These are phyloP conservation scores for Oligia latruncula DNA, from an alignment of 2,888 invertebrate species.

Conservation along the genomic window DNA sequence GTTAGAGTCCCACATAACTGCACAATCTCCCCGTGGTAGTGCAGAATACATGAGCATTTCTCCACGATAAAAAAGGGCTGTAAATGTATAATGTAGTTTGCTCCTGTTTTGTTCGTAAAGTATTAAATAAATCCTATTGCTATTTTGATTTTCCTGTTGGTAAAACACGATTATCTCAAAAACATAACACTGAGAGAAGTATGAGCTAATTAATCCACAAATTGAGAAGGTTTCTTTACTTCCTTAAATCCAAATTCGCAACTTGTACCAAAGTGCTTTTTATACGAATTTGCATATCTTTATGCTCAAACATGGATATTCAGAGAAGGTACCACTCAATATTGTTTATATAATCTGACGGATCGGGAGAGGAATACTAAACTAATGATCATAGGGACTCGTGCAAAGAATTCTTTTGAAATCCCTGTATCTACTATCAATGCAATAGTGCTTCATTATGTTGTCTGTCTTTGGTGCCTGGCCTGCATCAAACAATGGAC, in stretches of 20 bases:
- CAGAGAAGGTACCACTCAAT: slow-evolving; percentile 15
- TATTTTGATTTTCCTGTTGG: neutral
- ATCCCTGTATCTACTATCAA: too few relatives aligned
- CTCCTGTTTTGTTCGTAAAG: too few relatives aligned
- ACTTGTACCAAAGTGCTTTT: slow-evolving; percentile 26
- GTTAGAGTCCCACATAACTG: too few relatives aligned
- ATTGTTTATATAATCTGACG: slow-evolving; percentile 24
- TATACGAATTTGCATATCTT: slow-evolving; percentile 45
- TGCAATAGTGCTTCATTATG: too few relatives aligned
- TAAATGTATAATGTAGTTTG: too few relatives aligned
- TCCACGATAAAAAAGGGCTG: too few relatives aligned
- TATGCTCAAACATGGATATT: slow-evolving; percentile 36
- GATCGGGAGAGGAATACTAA: slow-evolving; percentile 34
- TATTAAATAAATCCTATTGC: neutral
- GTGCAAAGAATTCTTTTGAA: neutral
- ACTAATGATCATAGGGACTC: slow-evolving; percentile 23
- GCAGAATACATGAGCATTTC: too few relatives aligned
- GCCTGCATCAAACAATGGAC: too few relatives aligned
- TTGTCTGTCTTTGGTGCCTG: too few relatives aligned
- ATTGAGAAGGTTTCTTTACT: neutral
- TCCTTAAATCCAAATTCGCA: slow-evolving; percentile 5
- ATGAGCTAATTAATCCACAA: neutral
- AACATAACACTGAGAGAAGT: neutral
- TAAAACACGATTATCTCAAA: neutral
- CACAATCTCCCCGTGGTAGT: too few relatives aligned